Percentiles rank a stretch among this genome's conserved stretches.
These are phyloP conservation scores for Rhimphoctona megacephalus DNA, from an alignment of 2,888 invertebrate species.

Conservation along the genomic window DNA sequence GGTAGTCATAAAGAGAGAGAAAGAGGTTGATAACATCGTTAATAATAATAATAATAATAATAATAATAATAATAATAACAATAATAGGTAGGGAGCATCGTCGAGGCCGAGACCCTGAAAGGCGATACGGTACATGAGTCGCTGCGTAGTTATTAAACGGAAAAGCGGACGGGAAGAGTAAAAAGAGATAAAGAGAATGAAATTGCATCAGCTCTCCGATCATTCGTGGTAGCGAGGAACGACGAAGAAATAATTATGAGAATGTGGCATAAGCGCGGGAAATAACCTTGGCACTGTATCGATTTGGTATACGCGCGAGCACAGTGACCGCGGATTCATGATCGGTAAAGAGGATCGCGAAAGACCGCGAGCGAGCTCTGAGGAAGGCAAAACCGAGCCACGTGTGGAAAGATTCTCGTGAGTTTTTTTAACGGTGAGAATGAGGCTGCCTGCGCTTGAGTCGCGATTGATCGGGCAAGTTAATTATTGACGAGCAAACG, in stretches of 20 bases:
- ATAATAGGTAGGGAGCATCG: constrained; percentile 24
- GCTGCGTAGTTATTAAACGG: constrained; percentile 52
- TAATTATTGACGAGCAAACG: constrained; percentile 34
- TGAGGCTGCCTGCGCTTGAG: neutral
- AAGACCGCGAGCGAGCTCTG: neutral
- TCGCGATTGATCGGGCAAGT: constrained; percentile 3
- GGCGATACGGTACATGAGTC: constrained; percentile 38
- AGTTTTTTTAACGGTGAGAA: constrained; percentile 12
- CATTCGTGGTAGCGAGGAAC: constrained; percentile 22
- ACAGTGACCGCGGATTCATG: constrained; percentile 11
- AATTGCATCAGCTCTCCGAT: constrained; percentile 47
- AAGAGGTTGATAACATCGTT: constrained; percentile 50
- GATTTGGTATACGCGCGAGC: constrained; percentile 2
- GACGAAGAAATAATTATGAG: constrained; percentile 21
- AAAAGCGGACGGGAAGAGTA: constrained; percentile 56
- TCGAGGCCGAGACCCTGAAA: constrained; percentile 39
- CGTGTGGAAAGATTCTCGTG: neutral
- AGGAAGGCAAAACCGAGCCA: neutral
- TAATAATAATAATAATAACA: constrained; percentile 45
- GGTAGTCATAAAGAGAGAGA: constrained; percentile 1
- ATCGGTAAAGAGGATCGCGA: constrained; percentile 17
- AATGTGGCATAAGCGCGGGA: neutral
- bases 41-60: constrained; percentile 44
- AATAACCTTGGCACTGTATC: constrained; percentile 19
- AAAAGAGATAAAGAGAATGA: constrained; percentile 41